Conservation (phyloP, 2,797 vertebrate species). For the Cyclura pinguis region DNA sequence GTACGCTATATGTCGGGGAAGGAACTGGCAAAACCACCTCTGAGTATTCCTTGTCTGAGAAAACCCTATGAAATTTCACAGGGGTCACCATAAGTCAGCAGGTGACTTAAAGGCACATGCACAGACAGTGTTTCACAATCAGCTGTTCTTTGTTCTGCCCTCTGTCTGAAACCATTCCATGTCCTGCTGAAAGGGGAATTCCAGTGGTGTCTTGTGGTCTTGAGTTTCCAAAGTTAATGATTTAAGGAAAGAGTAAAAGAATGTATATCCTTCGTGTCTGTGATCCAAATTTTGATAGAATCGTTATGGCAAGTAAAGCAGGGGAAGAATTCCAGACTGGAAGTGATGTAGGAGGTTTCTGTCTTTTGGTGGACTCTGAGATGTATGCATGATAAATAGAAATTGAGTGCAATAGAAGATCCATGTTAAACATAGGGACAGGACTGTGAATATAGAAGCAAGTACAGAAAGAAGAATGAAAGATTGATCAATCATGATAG, state of each 20-base stretch:
- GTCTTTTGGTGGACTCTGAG: no score
- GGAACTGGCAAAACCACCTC: no score
- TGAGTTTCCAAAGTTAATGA: neutral
- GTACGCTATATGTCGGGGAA: no score
- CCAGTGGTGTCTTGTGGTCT: neutral
- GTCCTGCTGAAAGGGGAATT: neutral
- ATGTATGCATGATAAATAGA: conserved; percentile 15
- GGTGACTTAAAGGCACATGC: no score
- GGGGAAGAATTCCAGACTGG: neutral
- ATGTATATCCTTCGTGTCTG: neutral
- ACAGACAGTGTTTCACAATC: neutral
- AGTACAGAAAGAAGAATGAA: neutral
- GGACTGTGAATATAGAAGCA: neutral
- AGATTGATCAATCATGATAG: conserved; percentile 28
- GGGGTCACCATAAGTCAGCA: no score
- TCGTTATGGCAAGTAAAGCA: neutral
- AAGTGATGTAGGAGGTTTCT: neutral
- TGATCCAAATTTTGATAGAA: neutral
- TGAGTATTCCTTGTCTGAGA: no score
- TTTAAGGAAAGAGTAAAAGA: neutral
- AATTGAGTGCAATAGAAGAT: neutral
- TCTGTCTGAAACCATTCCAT: neutral
- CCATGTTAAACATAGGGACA: conserved; percentile 7
- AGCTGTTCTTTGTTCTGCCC: neutral
- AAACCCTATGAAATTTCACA: no score